These are phyloP conservation scores for Chironomus tentans DNA, from an alignment of 2,888 invertebrate species.

Conservation along the genomic window DNA sequence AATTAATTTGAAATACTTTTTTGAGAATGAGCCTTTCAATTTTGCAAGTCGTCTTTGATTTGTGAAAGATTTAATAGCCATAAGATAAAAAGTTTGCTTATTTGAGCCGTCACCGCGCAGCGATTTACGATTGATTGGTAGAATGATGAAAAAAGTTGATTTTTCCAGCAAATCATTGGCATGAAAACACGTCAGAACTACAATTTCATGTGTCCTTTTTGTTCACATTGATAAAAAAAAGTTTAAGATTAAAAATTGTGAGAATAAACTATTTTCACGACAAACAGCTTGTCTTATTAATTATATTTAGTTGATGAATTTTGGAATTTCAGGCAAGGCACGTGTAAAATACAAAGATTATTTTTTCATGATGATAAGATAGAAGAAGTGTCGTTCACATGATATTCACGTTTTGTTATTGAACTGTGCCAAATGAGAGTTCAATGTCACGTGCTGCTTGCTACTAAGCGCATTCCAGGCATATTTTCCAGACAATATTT, in stretches of 20 bases:
- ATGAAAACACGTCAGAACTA: background rate
- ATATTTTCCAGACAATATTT: too few relatives aligned
- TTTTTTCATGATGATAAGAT: too few relatives aligned
- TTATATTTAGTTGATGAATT: too few relatives aligned
- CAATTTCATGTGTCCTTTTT: background rate
- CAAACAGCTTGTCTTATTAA: background rate
- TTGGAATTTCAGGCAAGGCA: background rate
- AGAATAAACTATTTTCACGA: background rate
- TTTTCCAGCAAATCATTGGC: background rate
- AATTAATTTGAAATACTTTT: background rate
- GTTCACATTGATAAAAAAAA: background rate
- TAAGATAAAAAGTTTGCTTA: background rate
- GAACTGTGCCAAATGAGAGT: too few relatives aligned
- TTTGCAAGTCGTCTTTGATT: background rate
- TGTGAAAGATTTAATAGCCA: too few relatives aligned
- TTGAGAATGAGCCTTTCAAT: background rate
- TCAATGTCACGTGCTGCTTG: too few relatives aligned
- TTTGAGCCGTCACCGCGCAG: background rate
- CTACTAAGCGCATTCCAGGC: too few relatives aligned
- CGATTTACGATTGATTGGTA: background rate
- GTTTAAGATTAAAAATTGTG: background rate
- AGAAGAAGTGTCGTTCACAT: too few relatives aligned
- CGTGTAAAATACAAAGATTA: too few relatives aligned
- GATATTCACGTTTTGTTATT: too few relatives aligned
- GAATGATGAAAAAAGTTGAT: background rate